phyloP scores from a whole-genome alignment of 2,113 vertebrate species.

The Dunckerocampus dactyliophorus region DNA sequence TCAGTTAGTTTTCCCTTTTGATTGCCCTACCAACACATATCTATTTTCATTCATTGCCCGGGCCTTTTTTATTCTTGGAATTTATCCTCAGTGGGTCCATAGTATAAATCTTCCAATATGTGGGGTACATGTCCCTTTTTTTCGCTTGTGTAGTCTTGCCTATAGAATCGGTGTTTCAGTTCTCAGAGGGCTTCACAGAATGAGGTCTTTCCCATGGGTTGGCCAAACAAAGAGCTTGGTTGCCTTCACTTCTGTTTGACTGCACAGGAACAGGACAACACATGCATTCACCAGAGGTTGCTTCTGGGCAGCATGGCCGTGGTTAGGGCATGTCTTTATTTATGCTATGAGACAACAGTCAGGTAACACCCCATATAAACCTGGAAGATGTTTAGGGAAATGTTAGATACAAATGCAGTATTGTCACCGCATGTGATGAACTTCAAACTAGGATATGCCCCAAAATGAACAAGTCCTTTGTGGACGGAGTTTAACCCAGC shows the following conservation, averaged over 20 bases:
- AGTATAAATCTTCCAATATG: constrained; percentile 42
- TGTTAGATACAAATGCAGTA: not conserved
- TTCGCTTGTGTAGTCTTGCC: constrained; percentile 18
- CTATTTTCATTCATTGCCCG: not conserved
- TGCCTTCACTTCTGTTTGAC: constrained; percentile 66
- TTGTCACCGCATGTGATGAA: no score
- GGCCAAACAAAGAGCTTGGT: constrained; percentile 60
- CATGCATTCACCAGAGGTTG: constrained; percentile 48
- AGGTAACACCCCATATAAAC: not conserved
- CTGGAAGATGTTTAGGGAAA: not conserved
- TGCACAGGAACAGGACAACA: constrained; percentile 65
- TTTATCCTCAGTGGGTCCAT: constrained; percentile 15
- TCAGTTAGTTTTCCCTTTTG: constrained; percentile 22
- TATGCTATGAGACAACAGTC: constrained; percentile 13
- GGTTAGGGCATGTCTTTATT: constrained; percentile 23
- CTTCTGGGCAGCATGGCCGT: constrained; percentile 35
- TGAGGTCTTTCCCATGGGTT: constrained; percentile 63
- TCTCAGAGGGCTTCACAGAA: constrained; percentile 57
- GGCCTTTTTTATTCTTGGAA: not conserved
- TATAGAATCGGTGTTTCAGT: constrained; percentile 53
- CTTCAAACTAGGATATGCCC: no score
- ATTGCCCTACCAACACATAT: constrained; percentile 25
- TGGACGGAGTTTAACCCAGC: no score
- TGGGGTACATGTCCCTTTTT: constrained; percentile 24
- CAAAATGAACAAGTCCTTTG: no score